These are phyloP conservation scores for Amiota communis DNA, from an alignment of 2,888 invertebrate species.

Conservation along the genomic window DNA sequence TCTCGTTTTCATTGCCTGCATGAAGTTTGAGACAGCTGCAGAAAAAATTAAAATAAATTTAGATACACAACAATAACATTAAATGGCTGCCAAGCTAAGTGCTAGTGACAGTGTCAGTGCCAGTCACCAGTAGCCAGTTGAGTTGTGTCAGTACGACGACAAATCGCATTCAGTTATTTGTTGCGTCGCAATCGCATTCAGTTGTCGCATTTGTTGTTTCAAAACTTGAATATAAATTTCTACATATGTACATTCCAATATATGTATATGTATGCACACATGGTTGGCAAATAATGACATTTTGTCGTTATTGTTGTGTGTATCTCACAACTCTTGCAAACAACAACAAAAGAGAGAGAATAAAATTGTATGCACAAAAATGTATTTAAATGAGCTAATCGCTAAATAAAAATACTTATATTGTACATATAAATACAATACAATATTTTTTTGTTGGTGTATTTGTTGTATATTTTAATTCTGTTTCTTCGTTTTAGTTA, in stretches of 20 bases:
- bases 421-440: too few species aligned
- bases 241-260: conserved; percentile 30
- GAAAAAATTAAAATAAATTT: conserved; percentile 26
- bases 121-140: conserved; percentile 13
- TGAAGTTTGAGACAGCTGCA: conserved; percentile 20
- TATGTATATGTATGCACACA: conserved; percentile 38
- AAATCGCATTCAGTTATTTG: neutral
- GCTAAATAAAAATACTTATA: conserved; percentile 45
- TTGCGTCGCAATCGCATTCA: conserved; percentile 6
- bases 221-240: conserved; percentile 27
- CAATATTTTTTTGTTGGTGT: neutral
- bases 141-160: neutral
- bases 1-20: conserved; percentile 5
- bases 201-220: conserved; percentile 14
- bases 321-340: conserved; percentile 27
- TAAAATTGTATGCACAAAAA: conserved; percentile 56
- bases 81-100: too few species aligned
- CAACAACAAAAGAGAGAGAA: conserved; percentile 35
- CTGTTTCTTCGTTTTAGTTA: neutral
- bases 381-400: conserved; percentile 63
- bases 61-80: conserved; percentile 18
- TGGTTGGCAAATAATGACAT: conserved; percentile 37
- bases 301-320: conserved; percentile 15
- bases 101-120: conserved; percentile 7
- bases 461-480: neutral